Conservation (phyloP, 2,888 invertebrate species). For the Agonopterix arenella region DNA sequence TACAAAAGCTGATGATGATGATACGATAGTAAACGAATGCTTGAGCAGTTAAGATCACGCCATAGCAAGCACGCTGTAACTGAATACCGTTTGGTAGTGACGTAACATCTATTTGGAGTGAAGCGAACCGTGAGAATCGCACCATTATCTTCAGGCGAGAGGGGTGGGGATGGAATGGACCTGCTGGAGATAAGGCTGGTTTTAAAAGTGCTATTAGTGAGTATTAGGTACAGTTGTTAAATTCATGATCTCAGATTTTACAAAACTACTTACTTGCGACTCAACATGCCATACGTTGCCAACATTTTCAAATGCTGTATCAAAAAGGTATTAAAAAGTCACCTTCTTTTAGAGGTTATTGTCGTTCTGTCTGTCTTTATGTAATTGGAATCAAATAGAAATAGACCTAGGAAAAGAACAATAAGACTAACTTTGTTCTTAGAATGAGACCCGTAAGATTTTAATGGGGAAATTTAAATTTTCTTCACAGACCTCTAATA, state of each 20-base stretch:
- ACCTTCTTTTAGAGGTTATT: not conserved
- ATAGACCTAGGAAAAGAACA: too few species aligned
- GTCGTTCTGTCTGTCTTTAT: not conserved
- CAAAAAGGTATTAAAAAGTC: not conserved
- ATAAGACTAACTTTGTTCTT: too few species aligned
- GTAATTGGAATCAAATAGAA: not conserved
- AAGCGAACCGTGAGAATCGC: conserved; percentile 34
- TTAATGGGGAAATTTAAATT: too few species aligned
- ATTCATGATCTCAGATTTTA: too few species aligned
- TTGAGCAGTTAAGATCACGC: too few species aligned
- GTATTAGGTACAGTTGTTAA: not conserved
- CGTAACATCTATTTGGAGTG: conserved; percentile 27
- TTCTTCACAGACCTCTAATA: too few species aligned
- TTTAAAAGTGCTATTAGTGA: not conserved
- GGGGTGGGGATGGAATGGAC: conserved; percentile 40
- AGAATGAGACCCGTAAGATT: too few species aligned
- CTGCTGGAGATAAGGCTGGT: not conserved
- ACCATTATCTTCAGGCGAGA: conserved; percentile 47
- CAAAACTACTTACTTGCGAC: too few species aligned
- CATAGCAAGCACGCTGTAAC: not conserved
- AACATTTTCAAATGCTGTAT: too few species aligned
- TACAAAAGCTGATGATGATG: too few species aligned
- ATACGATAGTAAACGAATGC: too few species aligned
- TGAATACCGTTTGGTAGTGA: not conserved
- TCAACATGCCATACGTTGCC: too few species aligned